phyloP scores from a whole-genome alignment of 2,113 vertebrate species.

The Hylia prasina region DNA sequence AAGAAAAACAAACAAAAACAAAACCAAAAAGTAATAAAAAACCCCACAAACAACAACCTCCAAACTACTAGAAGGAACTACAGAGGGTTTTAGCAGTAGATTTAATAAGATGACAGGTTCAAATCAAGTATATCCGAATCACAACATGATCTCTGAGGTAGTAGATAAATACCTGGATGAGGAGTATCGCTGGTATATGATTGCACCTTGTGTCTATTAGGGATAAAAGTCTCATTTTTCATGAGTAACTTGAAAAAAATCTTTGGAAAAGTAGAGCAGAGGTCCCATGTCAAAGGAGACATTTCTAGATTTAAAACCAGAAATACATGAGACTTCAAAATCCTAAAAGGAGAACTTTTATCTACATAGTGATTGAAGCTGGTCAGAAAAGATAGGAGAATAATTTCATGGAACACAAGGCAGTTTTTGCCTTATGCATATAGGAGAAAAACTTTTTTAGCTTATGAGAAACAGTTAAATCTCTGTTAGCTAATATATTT shows the following conservation, averaged over 20 bases:
- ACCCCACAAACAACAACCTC: too few relatives aligned
- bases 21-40: neutral
- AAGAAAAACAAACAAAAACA: neutral
- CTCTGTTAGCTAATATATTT: neutral
- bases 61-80: neutral
- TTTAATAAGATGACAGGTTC: neutral
- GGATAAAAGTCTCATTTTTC: neutral
- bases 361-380: neutral
- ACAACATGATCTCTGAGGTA: neutral
- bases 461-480: neutral
- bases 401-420: neutral
- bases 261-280: neutral
- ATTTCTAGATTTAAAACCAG: neutral
- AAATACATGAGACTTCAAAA: neutral
- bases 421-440: neutral
- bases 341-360: neutral
- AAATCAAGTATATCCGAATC: neutral
- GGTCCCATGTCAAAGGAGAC: neutral
- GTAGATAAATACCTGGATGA: neutral
- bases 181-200: neutral
- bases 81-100: neutral
- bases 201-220: neutral
- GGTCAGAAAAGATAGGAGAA: neutral
- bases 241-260: neutral
- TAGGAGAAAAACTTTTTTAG: neutral